Conservation (phyloP, 1,140 invertebrate species). For the Papilio dardanus region DNA sequence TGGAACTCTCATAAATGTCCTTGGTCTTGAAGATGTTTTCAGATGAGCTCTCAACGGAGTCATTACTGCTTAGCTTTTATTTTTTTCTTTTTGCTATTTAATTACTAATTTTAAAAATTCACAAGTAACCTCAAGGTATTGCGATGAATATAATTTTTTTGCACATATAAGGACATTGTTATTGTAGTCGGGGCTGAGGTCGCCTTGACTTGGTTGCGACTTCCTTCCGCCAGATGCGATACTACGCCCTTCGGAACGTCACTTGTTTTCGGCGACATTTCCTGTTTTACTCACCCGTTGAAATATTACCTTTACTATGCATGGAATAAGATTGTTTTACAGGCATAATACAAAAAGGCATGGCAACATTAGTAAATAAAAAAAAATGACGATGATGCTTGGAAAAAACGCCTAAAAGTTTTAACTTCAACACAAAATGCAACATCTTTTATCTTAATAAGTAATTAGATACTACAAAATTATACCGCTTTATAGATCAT, state of each 20-base stretch:
- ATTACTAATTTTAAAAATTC: slow-evolving; percentile 32
- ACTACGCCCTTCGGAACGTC: slow-evolving; percentile 9
- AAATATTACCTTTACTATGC: slow-evolving; percentile 7
- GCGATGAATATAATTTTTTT: slow-evolving; percentile 32
- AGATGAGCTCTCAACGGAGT: too few relatives aligned
- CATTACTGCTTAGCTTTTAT: not conserved
- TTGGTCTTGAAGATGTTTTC: too few relatives aligned
- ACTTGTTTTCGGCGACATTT: slow-evolving; percentile 33
- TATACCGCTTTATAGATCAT: not conserved
- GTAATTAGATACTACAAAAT: not conserved
- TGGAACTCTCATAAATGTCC: too few relatives aligned
- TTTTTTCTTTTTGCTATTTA: not conserved
- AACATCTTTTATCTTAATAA: not conserved
- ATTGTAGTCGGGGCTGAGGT: slow-evolving; percentile 40
- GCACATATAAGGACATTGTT: slow-evolving; percentile 56
- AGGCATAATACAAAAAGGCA: not conserved
- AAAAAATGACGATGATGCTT: too few relatives aligned
- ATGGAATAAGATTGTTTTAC: not conserved
- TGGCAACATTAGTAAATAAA: too few relatives aligned
- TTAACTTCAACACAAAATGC: not conserved
- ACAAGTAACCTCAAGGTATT: slow-evolving; percentile 34
- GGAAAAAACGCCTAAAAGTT: too few relatives aligned
- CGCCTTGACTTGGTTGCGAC: slow-evolving; percentile 58
- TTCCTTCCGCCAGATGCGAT: slow-evolving; percentile 56
- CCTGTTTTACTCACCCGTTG: not conserved